Base-by-base conservation (phyloP, 2,113 vertebrate genomes). In the Micronycteris hirsuta region DNA sequence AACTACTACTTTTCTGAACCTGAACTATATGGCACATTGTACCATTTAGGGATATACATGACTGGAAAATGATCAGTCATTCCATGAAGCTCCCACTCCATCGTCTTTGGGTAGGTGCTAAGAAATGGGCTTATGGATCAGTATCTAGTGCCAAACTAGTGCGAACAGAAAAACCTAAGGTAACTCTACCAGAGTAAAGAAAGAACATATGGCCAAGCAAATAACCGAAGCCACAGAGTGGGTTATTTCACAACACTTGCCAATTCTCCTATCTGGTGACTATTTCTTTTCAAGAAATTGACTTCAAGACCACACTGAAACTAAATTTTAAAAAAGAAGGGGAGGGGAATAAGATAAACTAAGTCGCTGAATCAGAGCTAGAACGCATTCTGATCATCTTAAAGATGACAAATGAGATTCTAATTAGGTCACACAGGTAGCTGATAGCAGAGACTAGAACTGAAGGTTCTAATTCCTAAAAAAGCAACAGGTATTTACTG, bases 251-350 rank as follows among this genome's bases (percentile, higher is more conserved):
- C 11, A 52, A 45, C 13, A 71, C 54, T 58, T 88, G 36, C 47
- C 31, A 43, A 36, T 38, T 56, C 52, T 45, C 24, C 54, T 83
- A 56, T 77, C 82, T 67, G 17, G 38, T 78, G 26, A 87, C 11
- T 95, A 16, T 56, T 82, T 78, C 2, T 68, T 94, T 96, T 96
- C 38, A 81, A 82, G 36, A 90, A 38, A 83, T 8, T 80, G 22
- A 90, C 38, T 77, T 90, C 19, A 91, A 94, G 15, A 49, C n/a
- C 90, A 95, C 7, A 54, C n/a, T 31, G 10, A 74, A 87, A 70
- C 28, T 56, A 77, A 43, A 49, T 76, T 86, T 87, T 70, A 43
- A 61, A 86, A 95, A 86, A 43, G 20, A 78, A 49, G 33, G 38
- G 11, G 20, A 8, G 5, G 3, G 12, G 26, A 20, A 22, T 47